Evolutionary conservation across 2,797 vertebrate genomes (phyloP).

Genomic region (Xiphorhynchus erythropygius): DNA sequence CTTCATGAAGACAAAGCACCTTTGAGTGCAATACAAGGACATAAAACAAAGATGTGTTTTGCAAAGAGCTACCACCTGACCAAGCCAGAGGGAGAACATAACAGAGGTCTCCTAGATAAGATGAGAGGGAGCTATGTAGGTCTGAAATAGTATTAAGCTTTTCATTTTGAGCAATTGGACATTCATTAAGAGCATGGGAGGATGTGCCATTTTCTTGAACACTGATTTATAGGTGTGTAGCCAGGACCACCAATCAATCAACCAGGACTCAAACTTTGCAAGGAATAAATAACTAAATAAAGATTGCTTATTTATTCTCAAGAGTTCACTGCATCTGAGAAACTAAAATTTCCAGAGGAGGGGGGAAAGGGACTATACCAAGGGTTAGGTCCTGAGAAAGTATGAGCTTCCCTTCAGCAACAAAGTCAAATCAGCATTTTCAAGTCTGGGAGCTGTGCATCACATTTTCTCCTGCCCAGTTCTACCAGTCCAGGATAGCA

Average conservation of each 20-base stretch:
- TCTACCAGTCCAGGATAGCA: background rate
- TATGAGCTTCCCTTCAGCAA: background rate
- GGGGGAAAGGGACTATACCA: background rate
- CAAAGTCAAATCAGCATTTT: background rate
- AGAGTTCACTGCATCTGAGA: background rate
- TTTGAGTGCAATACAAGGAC: background rate
- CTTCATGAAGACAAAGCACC: background rate
- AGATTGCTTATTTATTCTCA: background rate
- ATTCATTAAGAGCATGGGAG: background rate
- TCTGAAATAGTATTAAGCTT: background rate
- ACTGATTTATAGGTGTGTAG: background rate
- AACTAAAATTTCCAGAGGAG: background rate
- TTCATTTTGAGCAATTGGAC: background rate
- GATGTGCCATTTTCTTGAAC: background rate
- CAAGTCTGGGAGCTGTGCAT: rapidly evolving
- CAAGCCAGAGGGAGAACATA: background rate
- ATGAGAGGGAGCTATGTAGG: background rate
- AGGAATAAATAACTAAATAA: background rate
- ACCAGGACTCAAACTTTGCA: background rate
- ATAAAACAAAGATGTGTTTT: background rate
- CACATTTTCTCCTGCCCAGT: background rate
- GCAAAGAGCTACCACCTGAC: background rate
- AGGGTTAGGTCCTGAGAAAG: background rate
- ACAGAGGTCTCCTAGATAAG: background rate
- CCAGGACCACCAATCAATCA: background rate